Conservation (phyloP, 2,113 vertebrate genomes). For the Dicrurus megarhynchus region DNA sequence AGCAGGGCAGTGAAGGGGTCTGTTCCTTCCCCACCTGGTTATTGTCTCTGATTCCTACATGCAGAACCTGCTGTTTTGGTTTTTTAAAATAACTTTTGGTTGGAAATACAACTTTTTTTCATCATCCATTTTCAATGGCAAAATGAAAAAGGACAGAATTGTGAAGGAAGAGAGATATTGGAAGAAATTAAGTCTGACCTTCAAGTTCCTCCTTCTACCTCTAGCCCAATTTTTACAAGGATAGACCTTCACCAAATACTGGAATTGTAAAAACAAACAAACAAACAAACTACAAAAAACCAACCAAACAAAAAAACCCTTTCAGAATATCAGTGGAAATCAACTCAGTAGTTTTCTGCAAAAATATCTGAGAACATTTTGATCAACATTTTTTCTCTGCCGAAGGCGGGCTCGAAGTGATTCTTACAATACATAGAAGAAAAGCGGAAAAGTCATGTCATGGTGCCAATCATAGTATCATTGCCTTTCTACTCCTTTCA, state of each 20-base stretch:
- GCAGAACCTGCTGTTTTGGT: rapidly evolving
- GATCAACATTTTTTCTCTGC: background rate
- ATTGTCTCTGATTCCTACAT: no score
- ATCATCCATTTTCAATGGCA: background rate
- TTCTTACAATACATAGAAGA: background rate
- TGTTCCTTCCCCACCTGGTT: background rate
- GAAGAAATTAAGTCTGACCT: background rate
- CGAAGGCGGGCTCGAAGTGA: background rate
- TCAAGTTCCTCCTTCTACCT: background rate
- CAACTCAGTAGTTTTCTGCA: background rate
- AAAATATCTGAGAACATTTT: background rate
- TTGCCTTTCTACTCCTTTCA: background rate
- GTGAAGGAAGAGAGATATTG: background rate
- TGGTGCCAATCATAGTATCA: background rate
- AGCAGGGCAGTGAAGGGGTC: background rate
- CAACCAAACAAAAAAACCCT: background rate
- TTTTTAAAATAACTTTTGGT: background rate
- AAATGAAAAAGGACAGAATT: background rate
- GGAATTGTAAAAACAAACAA: background rate
- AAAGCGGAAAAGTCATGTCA: background rate
- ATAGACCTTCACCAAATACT: background rate
- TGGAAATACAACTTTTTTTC: background rate
- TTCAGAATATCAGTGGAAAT: background rate
- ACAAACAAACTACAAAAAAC: background rate
- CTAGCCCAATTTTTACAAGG: background rate